Conservation (phyloP, 2,113 vertebrate species). For the Plotosus lineatus region DNA sequence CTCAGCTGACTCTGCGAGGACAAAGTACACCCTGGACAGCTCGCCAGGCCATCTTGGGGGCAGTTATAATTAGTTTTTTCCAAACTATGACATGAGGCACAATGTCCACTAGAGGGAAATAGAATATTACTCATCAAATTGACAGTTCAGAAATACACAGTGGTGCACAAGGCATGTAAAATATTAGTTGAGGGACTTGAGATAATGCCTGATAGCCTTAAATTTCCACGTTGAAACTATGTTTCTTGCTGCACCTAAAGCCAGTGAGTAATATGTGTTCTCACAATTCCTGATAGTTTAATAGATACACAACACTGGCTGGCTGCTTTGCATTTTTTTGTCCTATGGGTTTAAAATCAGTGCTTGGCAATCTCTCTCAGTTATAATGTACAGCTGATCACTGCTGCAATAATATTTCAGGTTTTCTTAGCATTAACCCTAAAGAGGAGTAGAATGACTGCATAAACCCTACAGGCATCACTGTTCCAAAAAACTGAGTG, state of each 20-base stretch:
- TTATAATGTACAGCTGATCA: neutral
- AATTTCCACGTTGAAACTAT: neutral
- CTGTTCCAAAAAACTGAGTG: neutral
- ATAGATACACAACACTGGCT: neutral
- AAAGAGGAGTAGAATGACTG: neutral
- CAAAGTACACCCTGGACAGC: no score
- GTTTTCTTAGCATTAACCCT: neutral
- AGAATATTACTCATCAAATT: neutral
- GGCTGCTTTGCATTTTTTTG: neutral
- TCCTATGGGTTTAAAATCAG: neutral
- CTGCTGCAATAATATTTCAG: neutral
- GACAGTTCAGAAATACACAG: neutral
- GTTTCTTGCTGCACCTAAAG: neutral
- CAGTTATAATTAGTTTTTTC: no score
- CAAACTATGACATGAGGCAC: neutral
- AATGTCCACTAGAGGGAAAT: conserved; percentile 38
- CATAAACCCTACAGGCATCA: neutral
- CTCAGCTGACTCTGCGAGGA: no score
- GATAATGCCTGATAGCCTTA: neutral
- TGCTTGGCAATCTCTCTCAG: neutral
- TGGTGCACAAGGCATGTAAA: neutral
- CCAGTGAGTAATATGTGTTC: neutral
- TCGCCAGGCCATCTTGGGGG: no score
- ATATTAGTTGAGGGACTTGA: neutral
- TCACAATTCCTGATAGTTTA: no score